Conservation (phyloP, 2,113 vertebrate species). For the Pseudopipra pipra region DNA sequence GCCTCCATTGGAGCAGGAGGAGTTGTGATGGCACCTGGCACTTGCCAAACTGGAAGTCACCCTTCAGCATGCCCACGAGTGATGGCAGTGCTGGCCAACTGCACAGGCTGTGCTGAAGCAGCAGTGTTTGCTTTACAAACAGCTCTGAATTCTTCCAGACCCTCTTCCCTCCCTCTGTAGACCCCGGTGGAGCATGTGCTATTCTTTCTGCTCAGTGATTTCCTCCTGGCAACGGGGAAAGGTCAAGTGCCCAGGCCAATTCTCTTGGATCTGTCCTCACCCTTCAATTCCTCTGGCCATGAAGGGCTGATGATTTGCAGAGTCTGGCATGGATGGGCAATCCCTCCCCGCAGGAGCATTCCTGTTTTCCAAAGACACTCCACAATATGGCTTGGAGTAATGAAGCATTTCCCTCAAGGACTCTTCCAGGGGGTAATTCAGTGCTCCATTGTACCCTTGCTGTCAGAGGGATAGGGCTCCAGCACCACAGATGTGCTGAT, state of each 20-base stretch:
- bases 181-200: background rate
- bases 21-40: background rate
- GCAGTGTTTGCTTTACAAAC: background rate
- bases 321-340: constrained; percentile 23
- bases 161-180: background rate
- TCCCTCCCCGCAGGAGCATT: constrained; percentile 15
- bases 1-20: background rate
- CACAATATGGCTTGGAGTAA: background rate
- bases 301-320: constrained; percentile 5
- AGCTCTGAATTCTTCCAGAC: background rate
- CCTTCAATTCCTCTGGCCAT: background rate
- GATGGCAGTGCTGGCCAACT: background rate
- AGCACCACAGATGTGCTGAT: background rate
- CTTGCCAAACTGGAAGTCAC: background rate
- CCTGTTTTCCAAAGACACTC: constrained; percentile 10
- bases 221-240: constrained; percentile 36
- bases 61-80: background rate
- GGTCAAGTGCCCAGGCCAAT: constrained; percentile 26
- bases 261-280: constrained; percentile 14
- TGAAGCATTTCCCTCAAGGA: background rate
- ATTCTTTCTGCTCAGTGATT: constrained; percentile 31
- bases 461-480: background rate
- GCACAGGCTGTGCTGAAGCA: constrained; percentile 5
- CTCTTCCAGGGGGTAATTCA: background rate
- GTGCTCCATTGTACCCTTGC: background rate